Evolutionary conservation across 2,888 invertebrate genomes (phyloP), one percentile per base, ranked within the genome.

Genomic region (Platynereis dumerilii): DNA sequence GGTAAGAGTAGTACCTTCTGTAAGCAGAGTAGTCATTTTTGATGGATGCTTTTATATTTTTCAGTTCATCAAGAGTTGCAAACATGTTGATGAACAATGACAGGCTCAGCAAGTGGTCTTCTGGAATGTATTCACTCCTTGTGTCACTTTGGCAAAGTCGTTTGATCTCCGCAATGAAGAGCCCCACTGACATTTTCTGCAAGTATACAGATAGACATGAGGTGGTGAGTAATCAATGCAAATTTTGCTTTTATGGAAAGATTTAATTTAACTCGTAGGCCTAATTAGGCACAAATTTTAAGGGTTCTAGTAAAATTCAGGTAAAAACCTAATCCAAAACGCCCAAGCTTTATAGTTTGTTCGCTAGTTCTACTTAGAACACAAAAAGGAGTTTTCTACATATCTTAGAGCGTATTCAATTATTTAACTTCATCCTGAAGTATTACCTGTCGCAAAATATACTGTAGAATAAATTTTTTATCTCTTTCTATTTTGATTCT

Each of bases 1-100:
- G n/a, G n/a, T n/a, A n/a, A n/a, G n/a, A n/a, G n/a, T n/a, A n/a
- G n/a, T 17, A 70, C 71, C 72, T 68, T 24, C 69, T 73, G 80
- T 95, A 98, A 0, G 97, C 96, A 0, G 96, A 96, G 82, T 97
- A 96, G 84, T 98, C 97, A 83, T 98, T 98, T 86, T 97, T 98
- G 0, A 97, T 96, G 70, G 95, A 96, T 0, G 96, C 96, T 85
- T 98, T 98, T 96, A 97, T 97, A 82, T 97, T 97, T 85, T 98
- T 98, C 15, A 98, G 86, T 82, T 97, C 97, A 84, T 98, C 97
- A n/a, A 98, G 86, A 5, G 96, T 95, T 2, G 96, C 96, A 87
- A 98, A 96, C 96, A 97, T 96, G 84, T 97, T 97, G 62, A 98
- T 94, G 76, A 98, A 96, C 86, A 95, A 94, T 69, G 96, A 96